These are phyloP conservation scores for Volucella inflata DNA, from an alignment of 2,888 invertebrate genomes.

Conservation along the genomic window DNA sequence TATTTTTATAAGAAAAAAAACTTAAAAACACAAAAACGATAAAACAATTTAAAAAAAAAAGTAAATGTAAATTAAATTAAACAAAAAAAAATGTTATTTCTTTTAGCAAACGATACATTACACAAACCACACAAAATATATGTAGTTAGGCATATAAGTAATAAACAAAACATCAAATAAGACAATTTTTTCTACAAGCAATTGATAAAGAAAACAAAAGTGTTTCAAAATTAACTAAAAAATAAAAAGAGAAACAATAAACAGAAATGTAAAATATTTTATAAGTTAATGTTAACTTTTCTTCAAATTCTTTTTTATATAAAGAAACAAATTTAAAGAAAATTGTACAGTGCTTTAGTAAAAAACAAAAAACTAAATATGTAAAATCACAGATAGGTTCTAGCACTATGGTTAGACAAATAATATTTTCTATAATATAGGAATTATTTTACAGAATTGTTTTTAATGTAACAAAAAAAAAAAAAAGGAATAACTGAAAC, in stretches of 20 bases:
- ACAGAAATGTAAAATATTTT: conserved; percentile 35
- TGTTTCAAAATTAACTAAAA: conserved; percentile 9
- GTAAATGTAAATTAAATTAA: not conserved
- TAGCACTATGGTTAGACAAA: conserved; percentile 61
- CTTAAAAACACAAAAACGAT: not conserved
- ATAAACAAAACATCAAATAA: conserved; percentile 1
- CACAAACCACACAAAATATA: conserved; percentile 24
- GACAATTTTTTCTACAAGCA: conserved; percentile 9
- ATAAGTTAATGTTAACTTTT: conserved; percentile 24
- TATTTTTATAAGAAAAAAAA: conserved; percentile 3
- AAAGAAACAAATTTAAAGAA: conserved; percentile 24
- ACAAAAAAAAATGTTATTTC: conserved; percentile 3
- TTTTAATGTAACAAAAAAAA: conserved; percentile 59
- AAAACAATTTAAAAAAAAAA: conserved; percentile 9
- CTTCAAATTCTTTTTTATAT: conserved; percentile 4
- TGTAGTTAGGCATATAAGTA: not conserved
- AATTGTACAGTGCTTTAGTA: conserved; percentile 45
- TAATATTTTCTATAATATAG: conserved; percentile 69
- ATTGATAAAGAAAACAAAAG: not conserved
- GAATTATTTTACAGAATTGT: conserved; percentile 60
- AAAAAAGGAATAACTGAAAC: not conserved
- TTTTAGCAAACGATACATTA: conserved; percentile 21
- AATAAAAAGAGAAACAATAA: not conserved
- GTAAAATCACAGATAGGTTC: conserved; percentile 31
- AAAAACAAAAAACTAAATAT: conserved; percentile 19